Conservation (phyloP, 2,797 vertebrate species). For the Phaenicophaeus curvirostris region DNA sequence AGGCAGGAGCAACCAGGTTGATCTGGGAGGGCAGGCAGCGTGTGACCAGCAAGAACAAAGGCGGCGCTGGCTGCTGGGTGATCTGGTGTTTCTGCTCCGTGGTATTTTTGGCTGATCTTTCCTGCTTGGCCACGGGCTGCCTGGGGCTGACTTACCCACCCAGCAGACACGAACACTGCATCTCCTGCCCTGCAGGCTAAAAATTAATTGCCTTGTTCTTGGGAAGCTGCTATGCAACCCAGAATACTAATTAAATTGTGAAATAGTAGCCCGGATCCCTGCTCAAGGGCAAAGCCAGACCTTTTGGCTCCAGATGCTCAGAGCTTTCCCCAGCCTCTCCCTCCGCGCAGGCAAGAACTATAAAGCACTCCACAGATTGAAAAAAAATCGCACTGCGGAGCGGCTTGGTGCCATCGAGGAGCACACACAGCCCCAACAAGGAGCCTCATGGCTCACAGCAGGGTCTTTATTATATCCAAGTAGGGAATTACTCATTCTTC, state of each 20-base stretch:
- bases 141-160: background rate
- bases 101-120: conserved; percentile 29
- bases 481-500: conserved; percentile 45
- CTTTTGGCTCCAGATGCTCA: background rate
- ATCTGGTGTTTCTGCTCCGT: background rate
- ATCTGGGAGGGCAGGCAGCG: background rate
- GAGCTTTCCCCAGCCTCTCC: background rate
- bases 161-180: background rate
- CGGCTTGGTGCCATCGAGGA: background rate
- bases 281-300: conserved; percentile 40
- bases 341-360: background rate
- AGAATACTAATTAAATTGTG: conserved; percentile 35
- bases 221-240: background rate
- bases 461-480: background rate
- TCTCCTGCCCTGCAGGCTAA: conserved; percentile 6
- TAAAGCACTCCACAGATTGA: background rate
- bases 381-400: background rate
- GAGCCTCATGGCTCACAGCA: conserved; percentile 5
- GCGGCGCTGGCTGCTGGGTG: background rate
- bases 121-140: background rate
- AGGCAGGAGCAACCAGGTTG: background rate
- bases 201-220: conserved; percentile 22
- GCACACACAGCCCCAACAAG: background rate
- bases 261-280: conserved; percentile 29
- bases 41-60: conserved; percentile 12